A percentile compares a stretch with the other conserved stretches of the same genome.
These are phyloP conservation scores for Nomada ferruginata DNA, from an alignment of 2,888 invertebrate genomes.

Conservation along the genomic window DNA sequence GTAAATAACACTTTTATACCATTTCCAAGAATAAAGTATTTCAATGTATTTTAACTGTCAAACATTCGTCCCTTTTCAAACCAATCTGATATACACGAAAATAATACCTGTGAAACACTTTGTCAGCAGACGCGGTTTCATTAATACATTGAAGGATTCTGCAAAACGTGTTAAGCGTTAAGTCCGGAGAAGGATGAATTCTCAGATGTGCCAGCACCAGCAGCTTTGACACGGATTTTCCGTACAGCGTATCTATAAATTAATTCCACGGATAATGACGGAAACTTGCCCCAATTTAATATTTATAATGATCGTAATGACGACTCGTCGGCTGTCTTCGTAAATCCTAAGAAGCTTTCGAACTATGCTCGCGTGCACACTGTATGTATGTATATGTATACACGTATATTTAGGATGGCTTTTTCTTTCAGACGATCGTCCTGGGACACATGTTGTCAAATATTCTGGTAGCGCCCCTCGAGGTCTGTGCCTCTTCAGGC, in stretches of 20 bases:
- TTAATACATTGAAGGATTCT: constrained; percentile 4
- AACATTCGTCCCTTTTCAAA: too few relatives aligned
- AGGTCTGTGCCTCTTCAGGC: constrained; percentile 63
- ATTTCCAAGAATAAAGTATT: too few relatives aligned
- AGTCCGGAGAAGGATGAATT: too few relatives aligned
- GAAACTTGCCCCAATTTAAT: constrained; percentile 45
- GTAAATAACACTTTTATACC: too few relatives aligned
- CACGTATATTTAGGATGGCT: constrained; percentile 45
- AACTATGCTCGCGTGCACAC: neutral
- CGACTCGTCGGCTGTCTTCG: constrained; percentile 20
- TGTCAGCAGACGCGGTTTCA: neutral
- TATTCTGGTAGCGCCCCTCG: constrained; percentile 66
- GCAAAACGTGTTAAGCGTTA: constrained; percentile 18
- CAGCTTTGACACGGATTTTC: constrained; percentile 26
- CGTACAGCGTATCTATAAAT: constrained; percentile 32
- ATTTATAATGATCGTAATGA: constrained; percentile 55
- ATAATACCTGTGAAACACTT: neutral
- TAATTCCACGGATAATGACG: constrained; percentile 30
- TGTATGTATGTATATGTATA: constrained; percentile 25
- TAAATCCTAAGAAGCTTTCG: constrained; percentile 34
- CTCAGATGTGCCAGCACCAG: constrained; percentile 28
- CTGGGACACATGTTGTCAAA: constrained; percentile 75
- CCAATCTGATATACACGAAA: too few relatives aligned
- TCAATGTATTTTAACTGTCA: too few relatives aligned
- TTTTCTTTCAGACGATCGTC: constrained; percentile 65